phyloP scores from a whole-genome alignment of 2,797 vertebrate species.

The Sebastes oblongus region DNA sequence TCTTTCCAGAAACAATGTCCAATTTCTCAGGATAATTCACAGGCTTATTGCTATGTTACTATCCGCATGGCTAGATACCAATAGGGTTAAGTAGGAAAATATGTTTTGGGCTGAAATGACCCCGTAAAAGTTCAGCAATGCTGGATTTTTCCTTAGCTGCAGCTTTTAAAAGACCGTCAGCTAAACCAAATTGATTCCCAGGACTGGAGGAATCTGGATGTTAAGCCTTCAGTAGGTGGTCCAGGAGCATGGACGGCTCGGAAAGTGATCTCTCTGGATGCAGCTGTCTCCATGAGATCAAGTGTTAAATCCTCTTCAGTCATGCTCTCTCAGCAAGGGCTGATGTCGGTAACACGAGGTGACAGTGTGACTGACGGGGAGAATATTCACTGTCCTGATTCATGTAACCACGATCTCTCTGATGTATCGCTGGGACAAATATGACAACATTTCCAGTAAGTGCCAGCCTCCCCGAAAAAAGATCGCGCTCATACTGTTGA shows the following conservation, averaged over 20 bases:
- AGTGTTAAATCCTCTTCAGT: slow-evolving; percentile 59
- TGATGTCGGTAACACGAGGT: slow-evolving; percentile 35
- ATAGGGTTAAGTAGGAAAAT: neutral
- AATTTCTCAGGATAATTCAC: neutral
- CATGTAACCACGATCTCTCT: neutral
- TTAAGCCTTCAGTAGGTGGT: slow-evolving; percentile 52
- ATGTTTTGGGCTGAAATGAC: neutral
- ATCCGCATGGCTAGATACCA: neutral
- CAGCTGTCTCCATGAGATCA: slow-evolving; percentile 56
- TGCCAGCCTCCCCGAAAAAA: neutral
- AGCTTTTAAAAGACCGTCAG: slow-evolving; percentile 20
- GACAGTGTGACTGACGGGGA: slow-evolving; percentile 34
- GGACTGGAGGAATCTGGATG: slow-evolving; percentile 35
- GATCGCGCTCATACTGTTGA: neutral
- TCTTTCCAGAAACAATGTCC: neutral
- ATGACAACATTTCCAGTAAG: slow-evolving; percentile 5
- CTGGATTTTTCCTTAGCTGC: slow-evolving; percentile 36
- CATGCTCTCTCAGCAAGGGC: slow-evolving; percentile 42
- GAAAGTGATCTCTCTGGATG: slow-evolving; percentile 45
- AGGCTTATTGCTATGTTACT: neutral
- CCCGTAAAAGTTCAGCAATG: slow-evolving; percentile 4
- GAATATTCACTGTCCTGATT: slow-evolving; percentile 5
- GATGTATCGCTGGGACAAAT: neutral
- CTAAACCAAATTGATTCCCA: slow-evolving; percentile 53
- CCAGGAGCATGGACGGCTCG: slow-evolving; percentile 10